phyloP scores from a whole-genome alignment of 2,888 invertebrate species.

The Diaprepes abbreviatus region DNA sequence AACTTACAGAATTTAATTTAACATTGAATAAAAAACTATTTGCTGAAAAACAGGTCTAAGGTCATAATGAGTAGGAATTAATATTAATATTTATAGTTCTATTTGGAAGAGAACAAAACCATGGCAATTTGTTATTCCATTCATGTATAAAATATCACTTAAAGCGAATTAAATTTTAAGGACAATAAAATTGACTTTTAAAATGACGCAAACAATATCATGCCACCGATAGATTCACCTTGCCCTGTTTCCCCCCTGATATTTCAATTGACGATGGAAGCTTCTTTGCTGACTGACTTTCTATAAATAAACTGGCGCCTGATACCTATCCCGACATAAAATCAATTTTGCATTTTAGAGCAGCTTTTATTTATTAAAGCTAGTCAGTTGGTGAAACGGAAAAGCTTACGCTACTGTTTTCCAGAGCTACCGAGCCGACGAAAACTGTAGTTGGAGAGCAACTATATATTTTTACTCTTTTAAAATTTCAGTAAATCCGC shows the following conservation, averaged over 20 bases:
- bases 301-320: slow-evolving; percentile 43
- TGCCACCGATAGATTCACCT: slow-evolving; percentile 22
- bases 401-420: slow-evolving; percentile 35
- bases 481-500: too few relatives aligned
- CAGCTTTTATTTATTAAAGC: slow-evolving; percentile 36
- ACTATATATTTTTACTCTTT: neutral
- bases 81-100: too few relatives aligned
- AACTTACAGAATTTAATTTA: too few relatives aligned
- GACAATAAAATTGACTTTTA: neutral
- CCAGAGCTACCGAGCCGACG: neutral
- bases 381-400: slow-evolving; percentile 36
- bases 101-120: too few relatives aligned
- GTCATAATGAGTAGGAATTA: too few relatives aligned
- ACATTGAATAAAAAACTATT: too few relatives aligned
- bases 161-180: neutral
- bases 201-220: slow-evolving; percentile 11
- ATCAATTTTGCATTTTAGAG: slow-evolving; percentile 46
- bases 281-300: slow-evolving; percentile 22
- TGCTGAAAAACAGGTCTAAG: too few relatives aligned
- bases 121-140: neutral
- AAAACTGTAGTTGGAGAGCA: slow-evolving; percentile 8
- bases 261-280: slow-evolving; percentile 34
- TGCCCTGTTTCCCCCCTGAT: slow-evolving; percentile 33
- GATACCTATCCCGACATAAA: slow-evolving; percentile 36
- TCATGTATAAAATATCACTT: neutral